Conservation (phyloP, 2,797 vertebrate genomes). For the Oceanodroma leucorhoa region DNA sequence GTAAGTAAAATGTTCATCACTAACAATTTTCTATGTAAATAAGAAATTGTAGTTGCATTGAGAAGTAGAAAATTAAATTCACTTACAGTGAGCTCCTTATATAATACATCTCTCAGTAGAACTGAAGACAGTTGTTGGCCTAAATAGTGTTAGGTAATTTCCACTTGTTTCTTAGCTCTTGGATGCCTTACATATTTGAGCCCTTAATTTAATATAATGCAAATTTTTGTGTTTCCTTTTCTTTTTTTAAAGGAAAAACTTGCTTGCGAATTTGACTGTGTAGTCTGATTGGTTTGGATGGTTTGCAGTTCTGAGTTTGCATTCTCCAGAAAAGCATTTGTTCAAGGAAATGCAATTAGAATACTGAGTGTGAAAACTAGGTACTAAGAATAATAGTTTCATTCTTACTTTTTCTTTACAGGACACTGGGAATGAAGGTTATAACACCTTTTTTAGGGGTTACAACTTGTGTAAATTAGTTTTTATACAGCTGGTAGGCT, state of each 20-base stretch:
- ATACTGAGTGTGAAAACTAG: background rate
- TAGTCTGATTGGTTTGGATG: background rate
- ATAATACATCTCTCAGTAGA: background rate
- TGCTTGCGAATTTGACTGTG: background rate
- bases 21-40: background rate
- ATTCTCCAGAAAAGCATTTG: background rate
- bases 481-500: background rate
- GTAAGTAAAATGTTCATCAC: conserved; percentile 68
- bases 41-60: background rate
- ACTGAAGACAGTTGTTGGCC: background rate
- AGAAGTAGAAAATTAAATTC: background rate
- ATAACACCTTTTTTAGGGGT: background rate
- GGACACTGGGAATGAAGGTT: background rate
- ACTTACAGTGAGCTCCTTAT: background rate
- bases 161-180: background rate
- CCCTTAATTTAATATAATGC: background rate
- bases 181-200: background rate
- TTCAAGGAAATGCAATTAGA: background rate
- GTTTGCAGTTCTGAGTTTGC: background rate
- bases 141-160: background rate
- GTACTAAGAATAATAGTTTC: background rate
- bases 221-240: background rate
- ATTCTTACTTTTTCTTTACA: background rate
- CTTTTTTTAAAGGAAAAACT: background rate
- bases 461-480: background rate